A percentile compares a stretch with the other conserved stretches of the same genome.
These are phyloP conservation scores for Delichon dasypus DNA, from an alignment of 2,797 vertebrate genomes.

Conservation along the genomic window DNA sequence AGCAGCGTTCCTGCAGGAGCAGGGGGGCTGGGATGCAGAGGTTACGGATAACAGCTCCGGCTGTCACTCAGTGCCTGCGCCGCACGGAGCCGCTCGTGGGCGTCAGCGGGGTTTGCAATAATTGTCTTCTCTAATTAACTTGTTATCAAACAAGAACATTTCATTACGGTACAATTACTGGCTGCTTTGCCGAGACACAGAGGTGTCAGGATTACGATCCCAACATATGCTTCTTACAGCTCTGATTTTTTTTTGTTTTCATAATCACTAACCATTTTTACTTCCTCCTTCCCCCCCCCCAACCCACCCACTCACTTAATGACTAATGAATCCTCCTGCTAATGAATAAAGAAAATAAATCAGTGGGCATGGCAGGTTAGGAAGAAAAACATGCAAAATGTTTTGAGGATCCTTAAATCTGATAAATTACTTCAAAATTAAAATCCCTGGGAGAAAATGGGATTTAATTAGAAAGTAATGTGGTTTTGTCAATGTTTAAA, in stretches of 20 bases:
- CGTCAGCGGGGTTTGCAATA: slow-evolving; percentile 81
- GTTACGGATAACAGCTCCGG: neutral
- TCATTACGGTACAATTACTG: slow-evolving; percentile 91
- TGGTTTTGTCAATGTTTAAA: slow-evolving; percentile 81
- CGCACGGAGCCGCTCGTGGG: slow-evolving; percentile 59
- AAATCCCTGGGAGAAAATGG: slow-evolving; percentile 84
- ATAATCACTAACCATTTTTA: slow-evolving; percentile 72
- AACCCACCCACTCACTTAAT: slow-evolving; percentile 80
- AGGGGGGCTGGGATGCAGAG: neutral
- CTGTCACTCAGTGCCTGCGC: neutral
- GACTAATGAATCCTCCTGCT: slow-evolving; percentile 89
- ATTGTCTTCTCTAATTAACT: slow-evolving; percentile 93
- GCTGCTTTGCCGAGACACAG: slow-evolving; percentile 85
- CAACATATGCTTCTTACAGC: slow-evolving; percentile 83
- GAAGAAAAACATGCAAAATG: slow-evolving; percentile 82
- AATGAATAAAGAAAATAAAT: slow-evolving; percentile 87
- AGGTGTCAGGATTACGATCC: slow-evolving; percentile 82
- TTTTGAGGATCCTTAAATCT: slow-evolving; percentile 85
- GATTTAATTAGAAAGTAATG: slow-evolving; percentile 80
- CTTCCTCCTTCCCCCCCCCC: neutral
- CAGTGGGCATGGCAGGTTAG: slow-evolving; percentile 89
- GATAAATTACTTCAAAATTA: slow-evolving; percentile 90
- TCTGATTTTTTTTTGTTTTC: slow-evolving; percentile 85
- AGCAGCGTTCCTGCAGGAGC: neutral
- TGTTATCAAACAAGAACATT: slow-evolving; percentile 94